Base-by-base conservation (phyloP, 2,797 vertebrate genomes). In the Apogon talboti region DNA sequence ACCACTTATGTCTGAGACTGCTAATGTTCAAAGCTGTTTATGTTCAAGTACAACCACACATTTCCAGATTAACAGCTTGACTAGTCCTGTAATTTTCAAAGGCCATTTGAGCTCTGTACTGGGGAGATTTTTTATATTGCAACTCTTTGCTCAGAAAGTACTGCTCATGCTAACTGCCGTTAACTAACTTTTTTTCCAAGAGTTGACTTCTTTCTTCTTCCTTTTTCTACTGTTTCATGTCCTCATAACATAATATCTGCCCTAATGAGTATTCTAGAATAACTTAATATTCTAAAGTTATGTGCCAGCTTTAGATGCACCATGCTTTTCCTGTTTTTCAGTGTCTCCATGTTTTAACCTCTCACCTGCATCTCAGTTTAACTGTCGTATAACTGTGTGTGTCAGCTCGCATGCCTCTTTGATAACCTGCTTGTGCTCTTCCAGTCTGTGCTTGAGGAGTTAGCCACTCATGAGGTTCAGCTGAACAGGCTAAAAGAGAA, bases 371-470 rank as follows among this genome's bases (percentile, higher is more conserved):
- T 86, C 79, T 76, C 53, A 79, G 66, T 68, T 76, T 45, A 79
- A 76, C 79, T 78, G 82, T 87, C 82, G 75, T 87, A 52, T 79
- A 58, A 55, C 53, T 79, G 40, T 85, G 40, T 85, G 55, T 62
- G 40, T 84, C 68, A 47, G 92, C 92, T 92, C 28, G 88, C 90
- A 91, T 95, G 94, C 94, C 86, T 93, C 90, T 90, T 83, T 93
- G 89, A 84, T 94, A 91, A 95, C 89, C 64, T 88, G 87, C 90
- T 84, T 92, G 85, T 92, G 95, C 95, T 94, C 83, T 96, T 97
- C 90, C 94, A 98, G 97, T 97, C 96, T 95, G 94, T 96, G 94
- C 95, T 97, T 91, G 97, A 98, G 92, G 96, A 97, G 92, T 94
- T 98, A 93, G 92, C 93, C 88, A 97, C 94, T 92, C 95, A 94